Conservation (phyloP, 2,888 invertebrate genomes). For the Tupiocoris notatus region DNA sequence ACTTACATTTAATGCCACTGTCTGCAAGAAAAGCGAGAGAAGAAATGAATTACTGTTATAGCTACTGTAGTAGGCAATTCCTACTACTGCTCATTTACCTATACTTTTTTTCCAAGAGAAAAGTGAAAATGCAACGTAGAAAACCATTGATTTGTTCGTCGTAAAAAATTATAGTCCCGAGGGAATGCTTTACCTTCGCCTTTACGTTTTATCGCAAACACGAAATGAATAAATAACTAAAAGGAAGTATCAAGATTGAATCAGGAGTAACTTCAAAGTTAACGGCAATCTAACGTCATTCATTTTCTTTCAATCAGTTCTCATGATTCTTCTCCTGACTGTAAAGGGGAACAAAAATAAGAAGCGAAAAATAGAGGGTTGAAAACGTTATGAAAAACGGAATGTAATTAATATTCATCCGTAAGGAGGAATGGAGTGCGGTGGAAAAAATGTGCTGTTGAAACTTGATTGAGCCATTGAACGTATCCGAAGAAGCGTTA, state of each 20-base stretch:
- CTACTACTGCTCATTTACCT: no score
- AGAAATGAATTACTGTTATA: no score
- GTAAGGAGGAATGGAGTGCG: background rate
- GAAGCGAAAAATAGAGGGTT: conserved; percentile 1
- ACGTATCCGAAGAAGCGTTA: conserved; percentile 27
- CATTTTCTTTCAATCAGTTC: background rate
- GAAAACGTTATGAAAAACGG: background rate
- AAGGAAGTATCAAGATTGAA: background rate
- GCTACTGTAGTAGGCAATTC: no score
- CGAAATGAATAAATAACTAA: background rate
- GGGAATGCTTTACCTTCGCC: background rate
- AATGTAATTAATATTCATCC: conserved; percentile 7
- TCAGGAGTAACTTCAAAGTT: background rate
- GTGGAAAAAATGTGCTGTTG: background rate
- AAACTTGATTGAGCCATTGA: conserved; percentile 35
- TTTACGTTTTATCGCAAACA: background rate
- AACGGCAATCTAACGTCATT: background rate
- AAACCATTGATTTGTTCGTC: no score
- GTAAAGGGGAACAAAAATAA: background rate
- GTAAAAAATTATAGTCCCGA: no score
- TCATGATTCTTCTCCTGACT: background rate
- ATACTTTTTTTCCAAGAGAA: no score
- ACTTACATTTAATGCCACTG: no score
- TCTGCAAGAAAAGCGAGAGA: no score
- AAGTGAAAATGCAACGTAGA: no score